phyloP scores from a whole-genome alignment of 2,888 invertebrate species.

The Trichacis sp. region DNA sequence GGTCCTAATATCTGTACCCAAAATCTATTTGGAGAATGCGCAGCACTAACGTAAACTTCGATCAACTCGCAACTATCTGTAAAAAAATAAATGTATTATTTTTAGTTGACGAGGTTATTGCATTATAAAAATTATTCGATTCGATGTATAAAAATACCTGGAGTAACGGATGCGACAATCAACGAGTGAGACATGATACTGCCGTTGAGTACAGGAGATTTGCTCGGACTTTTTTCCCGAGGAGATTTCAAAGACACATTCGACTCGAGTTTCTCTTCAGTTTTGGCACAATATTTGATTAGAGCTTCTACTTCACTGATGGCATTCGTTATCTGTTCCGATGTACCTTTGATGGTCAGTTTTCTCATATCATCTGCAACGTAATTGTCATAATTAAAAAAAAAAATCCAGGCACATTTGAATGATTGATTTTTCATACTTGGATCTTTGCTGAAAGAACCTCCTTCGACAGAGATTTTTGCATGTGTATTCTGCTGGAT shows the following conservation, averaged over 20 bases:
- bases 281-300: too few species aligned
- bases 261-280: constrained; percentile 45
- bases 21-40: constrained; percentile 82
- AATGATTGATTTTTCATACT: constrained; percentile 46
- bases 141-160: too few species aligned
- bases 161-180: too few species aligned
- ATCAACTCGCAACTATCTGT: constrained; percentile 73
- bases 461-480: constrained; percentile 74
- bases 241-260: constrained; percentile 20
- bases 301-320: constrained; percentile 79
- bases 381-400: too few species aligned
- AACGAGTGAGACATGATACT: too few species aligned
- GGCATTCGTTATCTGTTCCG: constrained; percentile 81
- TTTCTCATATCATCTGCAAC: constrained; percentile 52
- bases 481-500: constrained; percentile 82
- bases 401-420: background rate
- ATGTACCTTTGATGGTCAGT: constrained; percentile 75
- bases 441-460: constrained; percentile 23
- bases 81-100: too few species aligned
- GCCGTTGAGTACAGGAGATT: background rate
- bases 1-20: constrained; percentile 89
- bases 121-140: too few species aligned
- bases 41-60: constrained; percentile 89
- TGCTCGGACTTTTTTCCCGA: background rate
- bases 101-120: too few species aligned